These are phyloP conservation scores for Rutpela maculata DNA, from an alignment of 2,888 invertebrate species.

Conservation along the genomic window DNA sequence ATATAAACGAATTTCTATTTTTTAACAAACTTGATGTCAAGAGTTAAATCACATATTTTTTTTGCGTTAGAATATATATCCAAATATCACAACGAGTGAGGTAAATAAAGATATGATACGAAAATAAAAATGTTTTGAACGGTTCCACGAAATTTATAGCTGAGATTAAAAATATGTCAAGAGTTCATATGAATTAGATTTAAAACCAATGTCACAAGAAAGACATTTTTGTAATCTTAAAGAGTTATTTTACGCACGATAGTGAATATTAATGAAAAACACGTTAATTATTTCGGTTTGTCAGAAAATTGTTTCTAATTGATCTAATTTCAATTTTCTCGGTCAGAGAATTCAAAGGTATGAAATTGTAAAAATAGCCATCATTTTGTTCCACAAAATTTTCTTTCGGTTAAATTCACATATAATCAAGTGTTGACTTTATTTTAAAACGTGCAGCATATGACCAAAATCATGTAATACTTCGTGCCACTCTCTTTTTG, in stretches of 20 bases:
- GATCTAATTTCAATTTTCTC: too few species aligned
- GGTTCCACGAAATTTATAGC: background rate
- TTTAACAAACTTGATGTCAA: background rate
- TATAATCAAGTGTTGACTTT: too few species aligned
- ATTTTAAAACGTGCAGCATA: too few species aligned
- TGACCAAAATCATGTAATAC: too few species aligned
- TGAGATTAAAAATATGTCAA: slow-evolving; percentile 12
- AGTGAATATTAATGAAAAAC: background rate
- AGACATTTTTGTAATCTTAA: slow-evolving; percentile 3
- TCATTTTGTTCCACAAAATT: too few species aligned
- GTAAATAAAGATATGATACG: background rate
- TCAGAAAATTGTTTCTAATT: background rate
- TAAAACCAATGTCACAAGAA: slow-evolving; percentile 15
- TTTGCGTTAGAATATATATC: background rate
- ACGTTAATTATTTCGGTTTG: background rate
- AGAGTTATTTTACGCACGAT: background rate
- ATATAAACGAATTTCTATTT: background rate
- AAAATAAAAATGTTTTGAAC: slow-evolving; percentile 11
- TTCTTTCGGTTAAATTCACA: too few species aligned
- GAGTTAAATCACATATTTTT: background rate
- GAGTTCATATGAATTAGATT: slow-evolving; percentile 6
- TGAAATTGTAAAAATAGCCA: too few species aligned
- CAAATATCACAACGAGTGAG: slow-evolving; percentile 2
- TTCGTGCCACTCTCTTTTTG: too few species aligned
- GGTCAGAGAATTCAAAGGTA: too few species aligned